These are phyloP conservation scores for Drosophila vallismaia DNA, from an alignment of 2,888 invertebrate species.

Conservation along the genomic window DNA sequence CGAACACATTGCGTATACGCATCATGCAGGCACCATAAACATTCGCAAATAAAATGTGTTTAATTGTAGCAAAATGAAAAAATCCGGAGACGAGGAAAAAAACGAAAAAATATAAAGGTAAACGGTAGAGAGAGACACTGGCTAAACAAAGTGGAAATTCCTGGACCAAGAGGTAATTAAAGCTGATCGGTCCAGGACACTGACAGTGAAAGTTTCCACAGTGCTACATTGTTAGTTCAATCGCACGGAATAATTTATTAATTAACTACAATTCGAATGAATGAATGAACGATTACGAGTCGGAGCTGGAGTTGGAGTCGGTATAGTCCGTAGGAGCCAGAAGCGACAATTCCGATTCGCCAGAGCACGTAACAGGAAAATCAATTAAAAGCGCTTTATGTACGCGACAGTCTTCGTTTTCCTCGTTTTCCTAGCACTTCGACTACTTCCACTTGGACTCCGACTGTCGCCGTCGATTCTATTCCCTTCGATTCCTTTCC, in stretches of 20 bases:
- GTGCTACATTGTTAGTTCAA: slow-evolving; percentile 70
- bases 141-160: slow-evolving; percentile 9
- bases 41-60: slow-evolving; percentile 64
- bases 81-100: slow-evolving; percentile 26
- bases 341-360: slow-evolving; percentile 54
- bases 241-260: slow-evolving; percentile 78
- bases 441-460: slow-evolving; percentile 8
- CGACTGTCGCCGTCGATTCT: slow-evolving; percentile 31
- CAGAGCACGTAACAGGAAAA: slow-evolving; percentile 75
- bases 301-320: slow-evolving; percentile 22
- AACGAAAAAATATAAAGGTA: slow-evolving; percentile 51
- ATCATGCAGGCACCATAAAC: slow-evolving; percentile 63
- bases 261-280: slow-evolving; percentile 79
- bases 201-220: slow-evolving; percentile 54
- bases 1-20: slow-evolving; percentile 67
- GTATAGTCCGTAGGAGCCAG: slow-evolving; percentile 6
- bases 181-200: slow-evolving; percentile 38
- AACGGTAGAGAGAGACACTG: slow-evolving; percentile 14
- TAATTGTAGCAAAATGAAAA: slow-evolving; percentile 59
- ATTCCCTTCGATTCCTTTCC: slow-evolving; percentile 13
- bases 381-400: slow-evolving; percentile 79
- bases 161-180: slow-evolving; percentile 50
- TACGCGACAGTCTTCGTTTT: slow-evolving; percentile 69
- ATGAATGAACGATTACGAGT: slow-evolving; percentile 73
- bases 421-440: slow-evolving; percentile 25